phyloP scores from a whole-genome alignment of 2,797 vertebrate species.

The Pampus argenteus region DNA sequence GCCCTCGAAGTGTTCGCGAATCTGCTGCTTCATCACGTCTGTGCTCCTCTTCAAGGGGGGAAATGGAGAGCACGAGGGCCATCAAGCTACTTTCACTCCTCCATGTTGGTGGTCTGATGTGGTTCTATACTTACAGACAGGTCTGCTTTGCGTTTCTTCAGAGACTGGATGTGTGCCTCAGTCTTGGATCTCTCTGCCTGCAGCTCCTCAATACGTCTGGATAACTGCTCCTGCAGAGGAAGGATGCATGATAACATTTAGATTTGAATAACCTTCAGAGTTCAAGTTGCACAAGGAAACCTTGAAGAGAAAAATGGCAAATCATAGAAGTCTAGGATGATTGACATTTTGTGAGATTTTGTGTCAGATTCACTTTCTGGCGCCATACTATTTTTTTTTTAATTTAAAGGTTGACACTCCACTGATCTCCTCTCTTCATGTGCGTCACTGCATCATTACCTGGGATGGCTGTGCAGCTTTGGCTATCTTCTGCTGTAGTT shows the following conservation, averaged over 20 bases:
- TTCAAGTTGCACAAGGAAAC: no score
- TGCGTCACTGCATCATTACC: slow-evolving; percentile 39
- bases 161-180: slow-evolving; percentile 80
- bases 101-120: background rate
- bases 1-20: slow-evolving; percentile 75
- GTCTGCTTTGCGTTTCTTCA: slow-evolving; percentile 81
- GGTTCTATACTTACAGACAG: slow-evolving; percentile 73
- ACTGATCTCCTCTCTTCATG: no score
- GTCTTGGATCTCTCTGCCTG: slow-evolving; percentile 68
- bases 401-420: no score
- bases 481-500: slow-evolving; percentile 65
- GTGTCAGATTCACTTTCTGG: no score
- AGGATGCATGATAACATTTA: background rate
- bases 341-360: no score
- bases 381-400: no score
- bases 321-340: no score
- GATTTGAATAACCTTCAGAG: background rate
- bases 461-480: slow-evolving; percentile 42
- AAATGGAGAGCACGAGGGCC: background rate
- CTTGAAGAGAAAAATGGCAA: no score
- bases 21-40: slow-evolving; percentile 80
- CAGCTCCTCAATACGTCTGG: slow-evolving; percentile 75
- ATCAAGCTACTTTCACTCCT: background rate
- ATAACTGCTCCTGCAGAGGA: slow-evolving; percentile 70
- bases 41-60: slow-evolving; percentile 69